Conservation (phyloP, 2,113 vertebrate species). For the Pygoscelis antarcticus region DNA sequence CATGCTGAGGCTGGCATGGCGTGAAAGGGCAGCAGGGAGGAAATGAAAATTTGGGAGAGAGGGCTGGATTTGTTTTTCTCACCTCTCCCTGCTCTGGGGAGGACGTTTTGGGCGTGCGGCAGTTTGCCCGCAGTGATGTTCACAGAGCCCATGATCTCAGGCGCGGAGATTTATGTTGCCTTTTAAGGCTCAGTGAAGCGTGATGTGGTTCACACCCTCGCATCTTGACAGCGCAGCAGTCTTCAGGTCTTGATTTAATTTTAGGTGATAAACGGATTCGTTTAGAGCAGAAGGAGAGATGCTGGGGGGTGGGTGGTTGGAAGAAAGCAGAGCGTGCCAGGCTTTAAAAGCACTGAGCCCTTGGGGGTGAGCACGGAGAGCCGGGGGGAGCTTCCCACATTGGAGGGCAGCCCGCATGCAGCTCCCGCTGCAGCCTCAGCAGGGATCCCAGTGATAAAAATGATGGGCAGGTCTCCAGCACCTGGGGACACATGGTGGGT, state of each 20-base stretch:
- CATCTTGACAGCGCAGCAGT: not conserved
- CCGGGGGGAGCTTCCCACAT: fast-evolving
- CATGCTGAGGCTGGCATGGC: fast-evolving
- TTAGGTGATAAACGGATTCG: not conserved
- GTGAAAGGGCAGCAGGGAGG: not conserved
- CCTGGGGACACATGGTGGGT: fast-evolving
- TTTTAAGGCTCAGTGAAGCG: not conserved
- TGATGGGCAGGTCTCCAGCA: not conserved
- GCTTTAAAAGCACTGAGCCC: not conserved
- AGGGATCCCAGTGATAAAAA: not conserved
- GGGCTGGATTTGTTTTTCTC: not conserved
- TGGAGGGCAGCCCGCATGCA: not conserved
- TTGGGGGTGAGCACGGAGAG: not conserved
- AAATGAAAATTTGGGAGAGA: not conserved
- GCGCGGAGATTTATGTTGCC: not conserved
- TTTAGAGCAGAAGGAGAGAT: not conserved
- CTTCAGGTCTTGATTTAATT: not conserved
- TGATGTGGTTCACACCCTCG: not conserved
- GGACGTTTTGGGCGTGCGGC: not conserved
- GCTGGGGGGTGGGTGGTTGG: not conserved
- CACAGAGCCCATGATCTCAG: fast-evolving
- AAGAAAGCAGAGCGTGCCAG: not conserved
- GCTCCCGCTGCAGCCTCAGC: not conserved
- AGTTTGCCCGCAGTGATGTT: not conserved
- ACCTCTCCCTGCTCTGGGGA: not conserved